Conservation (phyloP, 2,113 vertebrate species). For the Pavo muticus region DNA sequence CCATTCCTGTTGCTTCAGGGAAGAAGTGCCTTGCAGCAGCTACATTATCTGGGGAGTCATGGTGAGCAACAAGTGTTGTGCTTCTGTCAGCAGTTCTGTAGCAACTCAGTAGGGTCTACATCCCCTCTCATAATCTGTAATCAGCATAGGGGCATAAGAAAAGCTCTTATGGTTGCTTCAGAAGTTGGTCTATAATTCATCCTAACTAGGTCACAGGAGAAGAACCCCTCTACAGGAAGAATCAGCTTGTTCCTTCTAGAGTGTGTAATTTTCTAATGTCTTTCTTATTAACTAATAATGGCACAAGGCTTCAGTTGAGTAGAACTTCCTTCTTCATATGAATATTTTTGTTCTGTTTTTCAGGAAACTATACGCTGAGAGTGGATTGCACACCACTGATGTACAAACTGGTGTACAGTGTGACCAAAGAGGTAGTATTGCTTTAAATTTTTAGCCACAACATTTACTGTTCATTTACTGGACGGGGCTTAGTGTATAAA, state of each 20-base stretch:
- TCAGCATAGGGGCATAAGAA: not conserved
- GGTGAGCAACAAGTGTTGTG: not conserved
- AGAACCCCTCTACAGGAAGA: not conserved
- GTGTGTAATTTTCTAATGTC: not conserved
- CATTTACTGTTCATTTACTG: not conserved
- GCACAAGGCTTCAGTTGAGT: not conserved
- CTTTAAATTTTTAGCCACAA: not conserved
- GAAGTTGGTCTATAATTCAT: not conserved
- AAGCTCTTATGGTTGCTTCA: not conserved
- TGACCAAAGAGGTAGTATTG: slow-evolving; percentile 90
- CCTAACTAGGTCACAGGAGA: not conserved
- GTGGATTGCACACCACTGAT: slow-evolving; percentile 94
- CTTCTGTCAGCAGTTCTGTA: not conserved
- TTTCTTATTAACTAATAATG: not conserved
- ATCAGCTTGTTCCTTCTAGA: not conserved
- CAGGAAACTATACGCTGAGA: slow-evolving; percentile 95
- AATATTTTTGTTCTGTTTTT: slow-evolving; percentile 20
- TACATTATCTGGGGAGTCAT: not conserved
- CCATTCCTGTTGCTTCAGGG: not conserved
- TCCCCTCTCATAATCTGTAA: not conserved
- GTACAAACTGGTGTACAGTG: slow-evolving; percentile 87
- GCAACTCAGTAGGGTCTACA: not conserved
- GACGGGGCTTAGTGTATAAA: not conserved
- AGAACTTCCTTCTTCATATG: not conserved
- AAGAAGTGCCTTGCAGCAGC: not conserved